Percentiles rank a stretch among this genome's conserved stretches.
These are phyloP conservation scores for Oncorhynchus kisutch DNA, from an alignment of 2,113 vertebrate genomes.

Conservation along the genomic window DNA sequence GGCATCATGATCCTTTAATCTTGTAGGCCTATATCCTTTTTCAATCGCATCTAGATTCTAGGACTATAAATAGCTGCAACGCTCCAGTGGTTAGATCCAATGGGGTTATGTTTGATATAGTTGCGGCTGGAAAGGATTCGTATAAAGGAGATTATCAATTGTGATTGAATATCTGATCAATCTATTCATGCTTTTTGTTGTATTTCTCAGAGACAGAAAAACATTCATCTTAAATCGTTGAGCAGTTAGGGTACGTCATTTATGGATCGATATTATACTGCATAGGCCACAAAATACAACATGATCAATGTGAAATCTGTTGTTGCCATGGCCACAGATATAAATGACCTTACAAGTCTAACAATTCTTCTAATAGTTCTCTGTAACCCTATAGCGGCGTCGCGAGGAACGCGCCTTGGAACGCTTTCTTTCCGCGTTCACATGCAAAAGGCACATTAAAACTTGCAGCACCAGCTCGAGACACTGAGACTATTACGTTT, in stretches of 20 bases:
- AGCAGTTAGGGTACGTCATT: no score
- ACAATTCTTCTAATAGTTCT: no score
- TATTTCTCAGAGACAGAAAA: background rate
- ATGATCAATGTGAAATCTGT: background rate
- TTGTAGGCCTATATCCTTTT: background rate
- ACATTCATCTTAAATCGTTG: background rate
- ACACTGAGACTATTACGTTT: conserved; percentile 24
- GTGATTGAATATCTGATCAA: background rate
- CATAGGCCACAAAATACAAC: no score
- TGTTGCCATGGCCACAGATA: conserved; percentile 6
- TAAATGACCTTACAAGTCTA: background rate
- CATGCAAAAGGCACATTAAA: conserved; percentile 10
- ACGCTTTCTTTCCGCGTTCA: conserved; percentile 1
- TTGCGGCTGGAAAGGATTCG: background rate
- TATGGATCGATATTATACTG: background rate
- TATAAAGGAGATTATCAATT: background rate
- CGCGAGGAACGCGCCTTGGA: background rate
- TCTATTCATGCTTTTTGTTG: background rate
- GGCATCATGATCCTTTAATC: background rate
- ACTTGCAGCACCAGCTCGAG: conserved; percentile 3
- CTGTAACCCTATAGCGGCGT: no score
- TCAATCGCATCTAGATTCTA: background rate
- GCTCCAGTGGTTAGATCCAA: background rate
- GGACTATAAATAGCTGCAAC: background rate
- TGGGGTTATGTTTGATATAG: background rate